Conservation (phyloP, 2,888 invertebrate species). For the Pristionchus exspectatus region DNA sequence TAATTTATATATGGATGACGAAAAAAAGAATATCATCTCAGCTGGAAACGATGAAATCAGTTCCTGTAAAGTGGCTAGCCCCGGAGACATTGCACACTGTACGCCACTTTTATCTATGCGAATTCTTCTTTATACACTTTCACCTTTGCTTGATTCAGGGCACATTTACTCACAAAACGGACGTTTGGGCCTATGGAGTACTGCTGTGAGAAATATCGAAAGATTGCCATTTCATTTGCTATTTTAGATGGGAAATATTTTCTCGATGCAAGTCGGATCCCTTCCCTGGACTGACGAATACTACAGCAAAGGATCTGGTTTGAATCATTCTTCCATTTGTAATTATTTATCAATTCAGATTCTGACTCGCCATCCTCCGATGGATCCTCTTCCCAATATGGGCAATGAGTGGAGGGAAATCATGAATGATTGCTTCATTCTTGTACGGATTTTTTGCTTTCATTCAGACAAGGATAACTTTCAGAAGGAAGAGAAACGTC, state of each 20-base stretch:
- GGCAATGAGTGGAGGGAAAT: not conserved
- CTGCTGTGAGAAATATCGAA: not conserved
- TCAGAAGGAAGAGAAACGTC: not conserved
- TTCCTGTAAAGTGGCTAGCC: constrained; percentile 4
- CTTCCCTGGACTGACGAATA: constrained; percentile 18
- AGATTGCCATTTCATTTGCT: not conserved
- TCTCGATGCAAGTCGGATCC: constrained; percentile 26
- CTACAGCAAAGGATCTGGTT: not conserved
- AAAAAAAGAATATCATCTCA: not conserved
- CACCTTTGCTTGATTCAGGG: not conserved
- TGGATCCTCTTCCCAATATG: constrained; percentile 39
- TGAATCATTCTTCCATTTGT: not conserved
- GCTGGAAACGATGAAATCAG: not conserved
- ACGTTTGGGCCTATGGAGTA: constrained; percentile 47
- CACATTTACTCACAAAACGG: constrained; percentile 23
- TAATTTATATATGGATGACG: not conserved
- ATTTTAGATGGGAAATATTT: constrained; percentile 41
- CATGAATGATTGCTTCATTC: not conserved
- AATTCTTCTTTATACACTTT: too few species aligned
- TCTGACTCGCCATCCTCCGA: not conserved
- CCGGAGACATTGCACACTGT: constrained; percentile 29
- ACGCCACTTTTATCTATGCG: not conserved
- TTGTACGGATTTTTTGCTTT: not conserved
- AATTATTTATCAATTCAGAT: not conserved
- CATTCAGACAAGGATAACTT: not conserved